These are phyloP conservation scores for Typhlichthys eigenmanni DNA, from an alignment of 2,797 vertebrate species.

Conservation along the genomic window DNA sequence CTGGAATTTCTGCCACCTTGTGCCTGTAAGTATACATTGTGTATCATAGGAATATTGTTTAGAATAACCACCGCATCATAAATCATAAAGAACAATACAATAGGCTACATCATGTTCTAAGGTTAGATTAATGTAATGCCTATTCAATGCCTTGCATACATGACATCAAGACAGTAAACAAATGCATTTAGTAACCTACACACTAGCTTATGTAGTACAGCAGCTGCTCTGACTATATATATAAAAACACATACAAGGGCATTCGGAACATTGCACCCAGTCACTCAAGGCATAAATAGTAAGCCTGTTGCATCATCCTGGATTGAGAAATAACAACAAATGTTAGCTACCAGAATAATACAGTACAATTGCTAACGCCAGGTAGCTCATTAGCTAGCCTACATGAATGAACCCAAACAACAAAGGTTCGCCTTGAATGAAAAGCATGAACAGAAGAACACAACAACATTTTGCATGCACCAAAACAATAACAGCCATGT, in stretches of 20 bases:
- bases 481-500: accelerated
- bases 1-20: conserved; percentile 56
- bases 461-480: accelerated
- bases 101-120: too few species aligned
- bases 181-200: too few species aligned
- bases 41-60: too few species aligned
- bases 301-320: background rate
- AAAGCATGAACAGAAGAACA: background rate
- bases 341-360: background rate
- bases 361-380: background rate
- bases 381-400: conserved; percentile 32
- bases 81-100: too few species aligned
- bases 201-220: too few species aligned
- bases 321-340: background rate
- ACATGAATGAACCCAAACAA: conserved; percentile 27
- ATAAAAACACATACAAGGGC: too few species aligned
- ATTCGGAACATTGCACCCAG: too few species aligned
- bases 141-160: too few species aligned
- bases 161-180: too few species aligned
- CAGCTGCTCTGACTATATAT: too few species aligned
- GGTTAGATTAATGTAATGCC: too few species aligned
- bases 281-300: background rate
- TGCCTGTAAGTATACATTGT: conserved; percentile 38
- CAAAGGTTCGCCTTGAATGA: conserved; percentile 20
- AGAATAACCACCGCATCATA: too few species aligned